phyloP scores from a whole-genome alignment of 2,888 invertebrate genomes.

The Lacanobia oleracea region DNA sequence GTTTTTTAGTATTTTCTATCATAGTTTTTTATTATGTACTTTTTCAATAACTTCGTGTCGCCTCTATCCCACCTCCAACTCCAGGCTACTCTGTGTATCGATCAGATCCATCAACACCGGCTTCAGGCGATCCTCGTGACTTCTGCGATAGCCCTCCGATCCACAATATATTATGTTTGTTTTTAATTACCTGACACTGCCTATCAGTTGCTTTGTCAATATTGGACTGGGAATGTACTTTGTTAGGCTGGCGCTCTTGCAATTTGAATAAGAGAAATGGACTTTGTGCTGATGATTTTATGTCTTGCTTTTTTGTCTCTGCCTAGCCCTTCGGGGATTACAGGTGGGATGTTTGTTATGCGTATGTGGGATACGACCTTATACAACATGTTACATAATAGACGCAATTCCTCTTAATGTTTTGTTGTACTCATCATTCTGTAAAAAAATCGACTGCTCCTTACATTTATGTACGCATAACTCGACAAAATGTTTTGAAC shows the following conservation, averaged over 20 bases:
- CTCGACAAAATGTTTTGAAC: too few species aligned
- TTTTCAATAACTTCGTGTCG: background rate
- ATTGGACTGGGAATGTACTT: conserved; percentile 52
- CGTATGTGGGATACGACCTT: too few species aligned
- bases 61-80: conserved; percentile 23
- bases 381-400: too few species aligned
- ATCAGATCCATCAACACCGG: conserved; percentile 83
- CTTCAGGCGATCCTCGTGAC: conserved; percentile 85
- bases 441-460: too few species aligned
- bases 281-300: conserved; percentile 1
- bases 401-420: too few species aligned
- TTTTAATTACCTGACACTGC: conserved; percentile 86
- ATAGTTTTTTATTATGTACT: too few species aligned
- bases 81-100: conserved; percentile 68
- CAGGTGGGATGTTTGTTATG: too few species aligned
- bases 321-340: too few species aligned
- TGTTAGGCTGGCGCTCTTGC: conserved; percentile 36
- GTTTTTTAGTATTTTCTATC: too few species aligned
- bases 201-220: conserved; percentile 70
- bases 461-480: too few species aligned
- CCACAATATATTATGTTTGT: conserved; percentile 81
- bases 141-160: conserved; percentile 82
- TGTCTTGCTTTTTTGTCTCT: background rate
- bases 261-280: conserved; percentile 34
- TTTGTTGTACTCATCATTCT: too few species aligned